Evolutionary conservation across 2,797 vertebrate species (phyloP), one percentile per base, ranked within the genome.

Genomic region (Malurus splendens): DNA sequence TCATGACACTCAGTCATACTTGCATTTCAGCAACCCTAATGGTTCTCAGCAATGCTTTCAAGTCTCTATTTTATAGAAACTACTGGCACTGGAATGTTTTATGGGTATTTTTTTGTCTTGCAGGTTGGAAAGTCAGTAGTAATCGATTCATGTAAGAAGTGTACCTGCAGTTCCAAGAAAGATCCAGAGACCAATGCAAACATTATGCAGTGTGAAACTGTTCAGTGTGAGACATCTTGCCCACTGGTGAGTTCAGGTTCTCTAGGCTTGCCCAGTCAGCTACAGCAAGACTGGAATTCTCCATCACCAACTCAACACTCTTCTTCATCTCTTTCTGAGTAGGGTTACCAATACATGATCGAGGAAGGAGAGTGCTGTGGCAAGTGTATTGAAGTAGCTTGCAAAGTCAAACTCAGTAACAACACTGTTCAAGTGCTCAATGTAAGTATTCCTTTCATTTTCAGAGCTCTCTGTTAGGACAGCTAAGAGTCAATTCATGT

Each of bases 351-450:
- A 51, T 98, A 98, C 57, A 27, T 90, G 28, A 18, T 3, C 3
- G 59, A 55, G 20, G 18, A 94, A 1, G 96, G 88, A 10, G 17
- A 96, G 51, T 99, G 98, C 94, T 99, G 98, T 4, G 98, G 98
- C 38, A 42, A 54, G 7, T 99, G 98, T 45, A 91, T 96, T 30
- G 97, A 92, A 90, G 94, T 50, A 3, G 93, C 86, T 51, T 99
- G 99, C 78, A 19, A 48, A 76, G 50, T 95, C 67, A 86, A 12
- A 28, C 39, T 95, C 47, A 56, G 28, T 36, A 94, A 94, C 59
- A 47, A n/a, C 82, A 95, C 87, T 8, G 2, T 57, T 47, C 50
- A 76, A 0, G 5, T 88, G 18, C 78, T 96, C 42, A 14, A 15
- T 5, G 96, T 96, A 94, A 95, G 77, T 62, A 86, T 48, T 64